A percentile compares a stretch with the other conserved stretches of the same genome.
phyloP scores from a whole-genome alignment of 35 echinoderm and acorn worm genomes.

The Acanthaster planci region DNA sequence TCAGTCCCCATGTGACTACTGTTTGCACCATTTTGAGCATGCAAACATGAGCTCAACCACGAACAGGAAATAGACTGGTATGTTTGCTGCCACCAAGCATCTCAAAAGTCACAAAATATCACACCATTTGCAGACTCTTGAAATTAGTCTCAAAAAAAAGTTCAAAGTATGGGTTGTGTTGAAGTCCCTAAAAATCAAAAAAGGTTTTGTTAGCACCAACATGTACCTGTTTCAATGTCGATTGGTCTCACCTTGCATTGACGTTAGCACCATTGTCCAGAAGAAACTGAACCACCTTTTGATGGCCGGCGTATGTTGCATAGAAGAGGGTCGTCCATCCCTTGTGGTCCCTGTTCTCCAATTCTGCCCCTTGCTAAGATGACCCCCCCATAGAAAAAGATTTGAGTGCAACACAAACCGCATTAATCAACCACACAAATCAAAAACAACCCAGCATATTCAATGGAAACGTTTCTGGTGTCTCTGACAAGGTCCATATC shows the following conservation, averaged over 20 bases:
- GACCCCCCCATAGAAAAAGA: slow-evolving; percentile 5
- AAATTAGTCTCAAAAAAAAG: too few relatives aligned
- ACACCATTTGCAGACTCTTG: too few relatives aligned
- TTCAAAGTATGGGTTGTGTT: too few relatives aligned
- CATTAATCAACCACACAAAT: too few relatives aligned
- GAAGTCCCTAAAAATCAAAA: too few relatives aligned
- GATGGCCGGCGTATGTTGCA: slow-evolving; percentile 90
- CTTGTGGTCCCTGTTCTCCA: slow-evolving; percentile 58
- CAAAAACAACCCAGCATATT: background rate
- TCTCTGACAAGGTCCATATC: background rate
- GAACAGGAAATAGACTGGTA: too few relatives aligned
- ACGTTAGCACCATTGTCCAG: slow-evolving; percentile 68
- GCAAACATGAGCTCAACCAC: too few relatives aligned
- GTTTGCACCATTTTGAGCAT: too few relatives aligned
- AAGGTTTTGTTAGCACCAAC: too few relatives aligned
- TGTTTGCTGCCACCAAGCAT: background rate
- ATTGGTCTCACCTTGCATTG: slow-evolving; percentile 69
- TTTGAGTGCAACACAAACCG: background rate
- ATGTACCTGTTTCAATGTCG: too few relatives aligned
- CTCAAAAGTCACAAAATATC: too few relatives aligned
- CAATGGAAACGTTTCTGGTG: background rate
- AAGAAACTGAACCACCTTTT: slow-evolving; percentile 87
- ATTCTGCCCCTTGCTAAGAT: slow-evolving; percentile 79
- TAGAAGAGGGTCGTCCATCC: slow-evolving; percentile 94
- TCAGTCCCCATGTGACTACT: too few relatives aligned